These are phyloP conservation scores for Drosophila monieri DNA, from an alignment of 2,888 invertebrate species.

Conservation along the genomic window DNA sequence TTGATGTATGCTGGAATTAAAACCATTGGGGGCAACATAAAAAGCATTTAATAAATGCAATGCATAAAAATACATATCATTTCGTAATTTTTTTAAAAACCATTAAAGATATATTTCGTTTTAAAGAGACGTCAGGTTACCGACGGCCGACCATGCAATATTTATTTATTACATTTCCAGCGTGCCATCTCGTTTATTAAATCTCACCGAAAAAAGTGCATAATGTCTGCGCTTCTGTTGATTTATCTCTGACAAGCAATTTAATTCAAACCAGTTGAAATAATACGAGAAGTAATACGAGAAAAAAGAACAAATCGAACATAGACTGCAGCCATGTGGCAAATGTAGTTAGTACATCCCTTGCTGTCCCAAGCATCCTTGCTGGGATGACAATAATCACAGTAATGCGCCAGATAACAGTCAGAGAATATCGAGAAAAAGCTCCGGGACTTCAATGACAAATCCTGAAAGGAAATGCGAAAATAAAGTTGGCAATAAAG, in stretches of 20 bases:
- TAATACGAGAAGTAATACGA: neutral
- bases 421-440: conserved; percentile 39
- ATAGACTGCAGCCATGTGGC: conserved; percentile 36
- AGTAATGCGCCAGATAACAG: conserved; percentile 63
- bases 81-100: conserved; percentile 12
- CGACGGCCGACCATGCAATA: conserved; percentile 2
- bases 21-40: neutral
- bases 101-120: conserved; percentile 27
- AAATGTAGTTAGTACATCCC: conserved; percentile 31
- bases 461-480: conserved; percentile 44
- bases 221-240: conserved; percentile 38
- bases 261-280: conserved; percentile 34
- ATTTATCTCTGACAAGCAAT: conserved; percentile 45
- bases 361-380: conserved; percentile 16
- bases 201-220: conserved; percentile 37
- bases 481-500: conserved; percentile 47
- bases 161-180: conserved; percentile 43
- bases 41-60: conserved; percentile 8
- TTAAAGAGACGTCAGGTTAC: conserved; percentile 27
- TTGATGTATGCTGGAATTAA: neutral
- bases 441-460: conserved; percentile 35
- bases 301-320: conserved; percentile 11
- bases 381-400: conserved; percentile 61
- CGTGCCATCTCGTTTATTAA: conserved; percentile 40
- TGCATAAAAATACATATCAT: conserved; percentile 5